Conservation (phyloP, 2,797 vertebrate species). For the Labeo calbasu region DNA sequence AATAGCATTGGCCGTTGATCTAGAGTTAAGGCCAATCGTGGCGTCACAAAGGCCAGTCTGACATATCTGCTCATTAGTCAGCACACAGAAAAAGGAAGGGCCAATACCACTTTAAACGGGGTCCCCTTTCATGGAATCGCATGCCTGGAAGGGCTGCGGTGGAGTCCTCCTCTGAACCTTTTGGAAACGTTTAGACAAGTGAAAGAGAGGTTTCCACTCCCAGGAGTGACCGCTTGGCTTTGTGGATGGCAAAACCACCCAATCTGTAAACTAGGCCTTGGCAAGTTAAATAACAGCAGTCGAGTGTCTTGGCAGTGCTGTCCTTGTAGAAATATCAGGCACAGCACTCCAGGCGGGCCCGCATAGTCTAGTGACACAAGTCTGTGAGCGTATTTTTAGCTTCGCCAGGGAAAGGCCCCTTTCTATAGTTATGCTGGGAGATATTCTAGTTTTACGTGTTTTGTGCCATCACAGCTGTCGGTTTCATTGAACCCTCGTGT, state of each 20-base stretch:
- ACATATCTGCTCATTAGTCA: slow-evolving; percentile 53
- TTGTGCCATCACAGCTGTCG: slow-evolving; percentile 33
- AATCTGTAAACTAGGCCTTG: slow-evolving; percentile 47
- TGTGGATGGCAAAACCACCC: slow-evolving; percentile 45
- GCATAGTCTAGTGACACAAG: slow-evolving; percentile 54
- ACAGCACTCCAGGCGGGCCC: slow-evolving; percentile 34
- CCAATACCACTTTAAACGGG: slow-evolving; percentile 41
- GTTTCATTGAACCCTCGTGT: slow-evolving; percentile 18
- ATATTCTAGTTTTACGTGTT: slow-evolving; percentile 54
- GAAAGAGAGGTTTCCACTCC: slow-evolving; percentile 51
- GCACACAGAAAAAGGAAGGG: slow-evolving; percentile 50
- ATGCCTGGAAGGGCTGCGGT: slow-evolving; percentile 44
- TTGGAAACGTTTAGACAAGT: slow-evolving; percentile 28
- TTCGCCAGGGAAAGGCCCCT: slow-evolving; percentile 44
- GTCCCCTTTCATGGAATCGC: slow-evolving; percentile 51
- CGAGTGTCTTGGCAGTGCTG: slow-evolving; percentile 49
- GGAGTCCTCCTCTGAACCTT: slow-evolving; percentile 44
- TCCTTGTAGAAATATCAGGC: slow-evolving; percentile 49
- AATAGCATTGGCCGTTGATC: slow-evolving; percentile 38
- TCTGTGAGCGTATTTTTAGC: slow-evolving; percentile 59
- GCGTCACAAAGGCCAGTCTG: slow-evolving; percentile 16
- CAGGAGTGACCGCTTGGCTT: slow-evolving; percentile 41
- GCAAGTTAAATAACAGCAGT: slow-evolving; percentile 48
- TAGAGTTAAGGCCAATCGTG: slow-evolving; percentile 7
- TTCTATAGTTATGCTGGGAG: slow-evolving; percentile 55